Evolutionary conservation across 2,797 vertebrate species (phyloP), one percentile per base, ranked within the genome.

Genomic region (Macropus fuliginosus): DNA sequence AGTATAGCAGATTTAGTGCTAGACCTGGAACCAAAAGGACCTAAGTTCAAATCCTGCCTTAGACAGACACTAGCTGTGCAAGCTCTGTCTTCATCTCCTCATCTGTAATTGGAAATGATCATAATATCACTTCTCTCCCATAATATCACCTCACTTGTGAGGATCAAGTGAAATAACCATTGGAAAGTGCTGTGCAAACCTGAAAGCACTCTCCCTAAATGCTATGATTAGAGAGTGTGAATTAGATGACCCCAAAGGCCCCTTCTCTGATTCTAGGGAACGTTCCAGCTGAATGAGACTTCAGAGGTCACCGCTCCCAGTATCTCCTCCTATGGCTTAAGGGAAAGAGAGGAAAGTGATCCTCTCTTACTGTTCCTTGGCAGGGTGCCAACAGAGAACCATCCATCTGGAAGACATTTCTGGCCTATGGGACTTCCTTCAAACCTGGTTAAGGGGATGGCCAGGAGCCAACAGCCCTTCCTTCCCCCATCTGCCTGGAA

Each of bases 391-490:
- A 0, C 10, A 90, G 74, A 94, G 62, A 92, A 94, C 40, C 74
- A 21, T 92, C 96, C 95, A 40, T 52, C 81, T 34, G 66, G 91
- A 93, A 56, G 93, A 57, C 94, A 74, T 57, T 28, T 90, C 66
- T 55, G 97, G 91, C 55, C 55, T 27, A 12, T 0, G 0, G 40
- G 91, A 74, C 91, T 95, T 91, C 90, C 94, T 97, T 59, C 74
- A 81, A 93, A 93, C 52, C 56, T 62, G 92, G 62, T 6, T 6
- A 10, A 90, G 46, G 89, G 0, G 0, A 54, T 89, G 74, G 55
- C 56, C 91, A n/a, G 89, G 54, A 96, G 93, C 59, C 94, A 96
- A 59, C 21, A 66, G 91, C 54, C 62, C 54, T 56, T 91, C 9
- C 52, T 90, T 16, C 5, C 50, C 10, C 10, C 5, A 29, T n/a